phyloP scores from a whole-genome alignment of 2,888 invertebrate species.

The Lasioglossum oenotherae region DNA sequence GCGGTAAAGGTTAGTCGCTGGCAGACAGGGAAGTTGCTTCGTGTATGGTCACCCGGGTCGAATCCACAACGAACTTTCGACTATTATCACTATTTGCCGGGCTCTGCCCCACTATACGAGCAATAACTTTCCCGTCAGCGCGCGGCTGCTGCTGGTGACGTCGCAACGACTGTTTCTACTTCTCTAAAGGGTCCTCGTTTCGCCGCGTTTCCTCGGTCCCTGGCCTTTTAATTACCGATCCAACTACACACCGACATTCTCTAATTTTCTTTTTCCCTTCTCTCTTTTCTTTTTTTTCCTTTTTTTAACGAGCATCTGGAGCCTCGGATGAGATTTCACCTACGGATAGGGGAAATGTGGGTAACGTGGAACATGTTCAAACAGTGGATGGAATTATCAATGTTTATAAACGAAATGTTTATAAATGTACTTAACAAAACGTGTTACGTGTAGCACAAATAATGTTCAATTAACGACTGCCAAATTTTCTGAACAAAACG shows the following conservation, averaged over 20 bases:
- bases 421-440: no score
- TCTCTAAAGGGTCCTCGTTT: slow-evolving; percentile 38
- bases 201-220: background rate
- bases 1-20: slow-evolving; percentile 41
- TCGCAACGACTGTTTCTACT: slow-evolving; percentile 41
- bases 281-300: background rate
- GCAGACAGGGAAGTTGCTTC: slow-evolving; percentile 46
- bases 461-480: no score
- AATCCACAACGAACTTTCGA: slow-evolving; percentile 59
- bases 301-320: background rate
- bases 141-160: slow-evolving; percentile 55
- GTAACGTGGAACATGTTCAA: background rate
- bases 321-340: background rate
- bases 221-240: slow-evolving; percentile 46
- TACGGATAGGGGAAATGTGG: background rate
- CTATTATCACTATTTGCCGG: slow-evolving; percentile 64
- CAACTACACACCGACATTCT: background rate
- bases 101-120: slow-evolving; percentile 40
- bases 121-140: slow-evolving; percentile 60
- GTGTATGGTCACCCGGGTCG: slow-evolving; percentile 44
- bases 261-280: background rate
- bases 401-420: no score
- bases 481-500: no score
- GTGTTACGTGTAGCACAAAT: no score
- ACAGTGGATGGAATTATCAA: no score